phyloP scores from a whole-genome alignment of 2,113 vertebrate genomes.

The Neogobius melanostomus region DNA sequence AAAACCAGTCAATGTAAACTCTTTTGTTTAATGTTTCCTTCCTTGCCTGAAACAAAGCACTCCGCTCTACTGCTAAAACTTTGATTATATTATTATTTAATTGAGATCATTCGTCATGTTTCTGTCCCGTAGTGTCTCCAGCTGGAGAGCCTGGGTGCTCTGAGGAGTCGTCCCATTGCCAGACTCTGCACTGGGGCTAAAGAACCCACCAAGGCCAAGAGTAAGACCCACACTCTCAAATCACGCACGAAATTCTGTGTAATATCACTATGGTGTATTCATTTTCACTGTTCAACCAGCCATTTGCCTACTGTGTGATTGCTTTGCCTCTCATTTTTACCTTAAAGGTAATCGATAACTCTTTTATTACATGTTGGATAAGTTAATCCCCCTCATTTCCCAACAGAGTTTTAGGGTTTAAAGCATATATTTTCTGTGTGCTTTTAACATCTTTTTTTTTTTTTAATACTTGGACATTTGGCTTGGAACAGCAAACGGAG shows the following conservation, averaged over 20 bases:
- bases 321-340: background rate
- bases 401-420: background rate
- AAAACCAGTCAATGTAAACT: too few species aligned
- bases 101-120: background rate
- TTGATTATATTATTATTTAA: too few species aligned
- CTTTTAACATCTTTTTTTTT: too few species aligned
- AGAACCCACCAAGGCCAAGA: slow-evolving; percentile 54
- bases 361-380: background rate
- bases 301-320: background rate
- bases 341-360: background rate
- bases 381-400: background rate
- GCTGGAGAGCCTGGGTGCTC: slow-evolving; percentile 57
- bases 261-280: too few species aligned
- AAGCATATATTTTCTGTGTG: background rate
- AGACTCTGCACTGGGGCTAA: slow-evolving; percentile 67
- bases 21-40: too few species aligned
- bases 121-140: slow-evolving; percentile 60
- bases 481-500: background rate
- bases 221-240: slow-evolving; percentile 47
- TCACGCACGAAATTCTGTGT: background rate
- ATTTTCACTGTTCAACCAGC: too few species aligned
- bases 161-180: slow-evolving; percentile 52
- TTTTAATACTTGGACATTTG: too few species aligned
- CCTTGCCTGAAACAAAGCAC: too few species aligned
- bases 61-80: too few species aligned